Base-by-base conservation (phyloP, 2,888 invertebrate genomes). In the Cynaeus angustus region DNA sequence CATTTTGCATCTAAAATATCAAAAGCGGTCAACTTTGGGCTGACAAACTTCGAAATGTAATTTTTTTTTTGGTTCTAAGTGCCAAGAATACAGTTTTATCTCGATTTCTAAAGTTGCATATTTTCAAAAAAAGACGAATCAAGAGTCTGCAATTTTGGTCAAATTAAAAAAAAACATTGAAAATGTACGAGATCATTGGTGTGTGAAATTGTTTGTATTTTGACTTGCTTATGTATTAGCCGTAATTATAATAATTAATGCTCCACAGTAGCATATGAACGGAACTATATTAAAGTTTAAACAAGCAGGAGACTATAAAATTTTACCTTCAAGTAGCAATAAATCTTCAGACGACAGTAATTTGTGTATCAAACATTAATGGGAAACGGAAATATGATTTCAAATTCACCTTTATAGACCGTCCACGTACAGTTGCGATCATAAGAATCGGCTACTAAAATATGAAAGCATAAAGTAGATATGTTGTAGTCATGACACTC, bases 331-430 rank as follows among this genome's bases (percentile, higher is more conserved):
- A 12, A 41, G 41, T 13, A 41, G 41, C 41, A 41, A 41, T 41
- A 41, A 41, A 41, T 41, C 41, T 7, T 12, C 41, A n/a, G 6
- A 41, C 10, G 41, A 41, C 12, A 41, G 41, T 41, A 41, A 41
- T 41, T 41, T 41, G 6, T 41, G 12, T 41, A 41, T 41, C 10
- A 41, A 41, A 41, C 12, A 33, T 13, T 41, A 3, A 41, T 41
- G 41, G 1, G 41, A 41, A 41, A 41, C 41, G 41, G 41, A 41
- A 41, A 41, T 41, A 41, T 41, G 4, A 41, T 41, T 41, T 41
- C 10, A 13, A 41, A 41, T 41, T 41, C 41, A 41, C 1, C 1
- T 41, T 41, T 10, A 41, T 12, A n/a, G 41, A 5, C 12, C 6
- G 5, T 10, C 6, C 41, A 41, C 12, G 41, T 41, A 41, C 12